A percentile compares a stretch with the other conserved stretches of the same genome.
phyloP scores from a whole-genome alignment of 2,113 vertebrate genomes.

The Protobothrops mucrosquamatus region DNA sequence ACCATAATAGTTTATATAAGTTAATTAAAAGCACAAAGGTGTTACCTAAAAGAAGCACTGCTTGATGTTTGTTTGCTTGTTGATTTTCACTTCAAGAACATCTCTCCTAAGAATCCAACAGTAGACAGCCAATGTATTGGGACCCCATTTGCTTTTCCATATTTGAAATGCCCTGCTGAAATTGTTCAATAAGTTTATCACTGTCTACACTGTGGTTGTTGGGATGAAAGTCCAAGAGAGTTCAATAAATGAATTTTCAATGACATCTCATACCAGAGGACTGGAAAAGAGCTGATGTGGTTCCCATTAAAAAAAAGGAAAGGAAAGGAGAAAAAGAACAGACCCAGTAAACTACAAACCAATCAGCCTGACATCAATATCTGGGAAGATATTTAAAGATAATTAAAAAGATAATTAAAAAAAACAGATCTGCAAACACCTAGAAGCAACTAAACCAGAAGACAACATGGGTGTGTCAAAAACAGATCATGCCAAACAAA shows the following conservation, averaged over 20 bases:
- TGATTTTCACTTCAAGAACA: background rate
- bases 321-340: too few relatives aligned
- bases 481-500: too few relatives aligned
- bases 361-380: too few relatives aligned
- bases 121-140: background rate
- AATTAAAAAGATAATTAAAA: too few relatives aligned
- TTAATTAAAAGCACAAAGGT: background rate
- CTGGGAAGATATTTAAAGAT: too few relatives aligned
- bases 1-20: background rate
- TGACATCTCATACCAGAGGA: background rate
- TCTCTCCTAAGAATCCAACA: background rate
- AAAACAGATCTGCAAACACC: too few relatives aligned
- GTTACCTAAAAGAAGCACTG: background rate
- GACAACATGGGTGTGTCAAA: too few relatives aligned
- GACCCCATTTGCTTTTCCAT: background rate
- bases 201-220: background rate
- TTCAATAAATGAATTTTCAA: background rate
- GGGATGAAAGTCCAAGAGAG: background rate
- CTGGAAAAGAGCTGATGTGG: too few relatives aligned
- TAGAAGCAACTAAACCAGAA: too few relatives aligned
- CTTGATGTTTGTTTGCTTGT: background rate
- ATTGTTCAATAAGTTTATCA: background rate
- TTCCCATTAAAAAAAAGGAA: too few relatives aligned
- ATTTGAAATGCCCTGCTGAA: background rate
- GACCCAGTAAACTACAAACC: too few relatives aligned